These are phyloP conservation scores for Agrochola lychnidis DNA, from an alignment of 2,888 invertebrate species.

Conservation along the genomic window DNA sequence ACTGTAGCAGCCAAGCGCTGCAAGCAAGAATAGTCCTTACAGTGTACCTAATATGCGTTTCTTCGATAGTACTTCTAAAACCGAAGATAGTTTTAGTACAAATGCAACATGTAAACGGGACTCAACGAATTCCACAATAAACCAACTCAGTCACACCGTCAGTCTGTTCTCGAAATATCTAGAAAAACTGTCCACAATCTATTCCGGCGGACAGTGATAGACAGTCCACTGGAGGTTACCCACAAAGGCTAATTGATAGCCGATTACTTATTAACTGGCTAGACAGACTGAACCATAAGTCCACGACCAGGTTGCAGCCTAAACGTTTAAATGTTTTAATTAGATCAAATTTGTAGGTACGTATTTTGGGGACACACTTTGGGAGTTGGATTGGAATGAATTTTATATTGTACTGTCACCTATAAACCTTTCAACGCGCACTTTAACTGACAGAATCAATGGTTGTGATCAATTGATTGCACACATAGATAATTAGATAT, in stretches of 20 bases:
- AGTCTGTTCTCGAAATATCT: constrained; percentile 18
- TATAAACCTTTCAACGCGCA: too few relatives aligned
- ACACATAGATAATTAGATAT: background rate
- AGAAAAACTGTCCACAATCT: constrained; percentile 29
- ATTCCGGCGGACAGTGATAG: constrained; percentile 38
- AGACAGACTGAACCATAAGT: constrained; percentile 36
- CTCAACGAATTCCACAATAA: background rate
- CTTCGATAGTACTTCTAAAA: background rate
- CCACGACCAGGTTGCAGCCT: constrained; percentile 18
- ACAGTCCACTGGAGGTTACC: constrained; percentile 36
- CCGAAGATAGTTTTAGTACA: background rate
- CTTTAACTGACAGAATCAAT: too few relatives aligned
- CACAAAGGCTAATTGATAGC: constrained; percentile 46
- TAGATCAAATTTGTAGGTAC: constrained; percentile 17
- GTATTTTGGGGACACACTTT: constrained; percentile 16
- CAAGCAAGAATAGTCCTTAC: too few relatives aligned
- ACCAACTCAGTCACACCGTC: background rate
- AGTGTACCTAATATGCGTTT: too few relatives aligned
- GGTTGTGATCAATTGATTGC: background rate
- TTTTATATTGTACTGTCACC: too few relatives aligned
- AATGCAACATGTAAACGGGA: background rate
- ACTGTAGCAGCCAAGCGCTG: too few relatives aligned
- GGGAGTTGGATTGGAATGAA: background rate
- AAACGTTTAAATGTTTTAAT: constrained; percentile 31
- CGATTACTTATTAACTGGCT: constrained; percentile 54